Conservation (phyloP, 2,113 vertebrate species). For the Notothenia coriiceps region DNA sequence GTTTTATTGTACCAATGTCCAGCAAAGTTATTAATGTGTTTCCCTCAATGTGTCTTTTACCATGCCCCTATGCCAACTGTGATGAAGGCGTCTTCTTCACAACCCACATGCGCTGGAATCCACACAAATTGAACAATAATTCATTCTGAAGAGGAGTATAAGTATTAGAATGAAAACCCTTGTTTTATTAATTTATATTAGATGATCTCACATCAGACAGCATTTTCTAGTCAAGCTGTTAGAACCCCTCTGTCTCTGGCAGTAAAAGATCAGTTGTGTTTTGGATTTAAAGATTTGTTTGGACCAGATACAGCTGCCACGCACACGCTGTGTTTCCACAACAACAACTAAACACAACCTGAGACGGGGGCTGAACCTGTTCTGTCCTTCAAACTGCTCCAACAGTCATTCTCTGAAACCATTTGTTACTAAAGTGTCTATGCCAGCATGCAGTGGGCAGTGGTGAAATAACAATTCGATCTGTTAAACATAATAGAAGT, state of each 20-base stretch:
- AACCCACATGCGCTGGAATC: too few relatives aligned
- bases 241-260: not conserved
- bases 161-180: too few relatives aligned
- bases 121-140: too few relatives aligned
- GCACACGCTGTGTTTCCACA: constrained; percentile 54
- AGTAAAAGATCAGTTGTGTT: constrained; percentile 16
- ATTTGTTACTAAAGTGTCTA: not conserved
- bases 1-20: too few relatives aligned
- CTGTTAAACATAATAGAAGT: not conserved
- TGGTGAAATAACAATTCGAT: too few relatives aligned
- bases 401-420: not conserved
- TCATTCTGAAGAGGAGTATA: too few relatives aligned
- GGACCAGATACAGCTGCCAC: constrained; percentile 42
- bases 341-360: constrained; percentile 37
- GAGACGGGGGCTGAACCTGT: constrained; percentile 2
- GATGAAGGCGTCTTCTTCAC: too few relatives aligned
- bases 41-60: too few relatives aligned
- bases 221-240: not conserved
- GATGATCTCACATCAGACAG: not conserved
- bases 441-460: not conserved
- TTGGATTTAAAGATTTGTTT: constrained; percentile 49
- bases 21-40: too few relatives aligned
- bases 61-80: too few relatives aligned
- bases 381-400: constrained; percentile 21
- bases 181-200: not conserved